phyloP scores from a whole-genome alignment of 2,797 vertebrate genomes.

The Meriones psammophilus region DNA sequence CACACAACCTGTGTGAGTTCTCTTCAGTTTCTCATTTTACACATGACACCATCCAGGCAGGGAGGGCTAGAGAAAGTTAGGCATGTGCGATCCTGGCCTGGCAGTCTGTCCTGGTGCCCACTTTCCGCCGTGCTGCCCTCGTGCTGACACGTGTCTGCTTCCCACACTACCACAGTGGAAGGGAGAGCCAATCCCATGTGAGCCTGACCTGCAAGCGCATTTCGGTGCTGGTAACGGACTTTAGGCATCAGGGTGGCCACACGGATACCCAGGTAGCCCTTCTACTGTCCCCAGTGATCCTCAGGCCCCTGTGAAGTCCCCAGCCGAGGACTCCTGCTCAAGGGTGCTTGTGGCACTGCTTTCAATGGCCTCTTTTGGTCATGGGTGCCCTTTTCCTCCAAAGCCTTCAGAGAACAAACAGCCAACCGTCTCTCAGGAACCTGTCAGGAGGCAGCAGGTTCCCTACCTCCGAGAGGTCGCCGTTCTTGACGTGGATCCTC shows the following conservation, averaged over 20 bases:
- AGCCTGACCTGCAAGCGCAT: neutral
- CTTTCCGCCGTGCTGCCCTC: neutral
- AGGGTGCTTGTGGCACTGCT: neutral
- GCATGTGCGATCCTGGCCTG: neutral
- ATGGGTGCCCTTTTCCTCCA: neutral
- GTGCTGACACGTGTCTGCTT: neutral
- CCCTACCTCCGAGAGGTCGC: constrained; percentile 97
- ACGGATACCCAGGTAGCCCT: neutral
- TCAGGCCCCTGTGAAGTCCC: neutral
- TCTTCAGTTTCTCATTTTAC: constrained; percentile 23
- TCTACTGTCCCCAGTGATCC: neutral
- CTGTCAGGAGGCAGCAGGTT: neutral
- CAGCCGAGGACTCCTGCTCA: neutral
- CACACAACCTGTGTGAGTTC: neutral
- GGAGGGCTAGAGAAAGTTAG: neutral
- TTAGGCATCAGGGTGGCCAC: neutral
- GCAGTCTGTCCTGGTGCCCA: neutral
- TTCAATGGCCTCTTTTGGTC: neutral
- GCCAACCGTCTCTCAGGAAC: neutral
- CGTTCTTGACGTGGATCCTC: constrained; percentile 97
- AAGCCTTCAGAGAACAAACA: neutral
- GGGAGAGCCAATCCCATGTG: neutral
- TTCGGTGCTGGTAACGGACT: neutral
- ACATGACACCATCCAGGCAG: neutral
- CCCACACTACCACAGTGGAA: neutral